Percentiles rank a stretch among this genome's conserved stretches.
Conservation (phyloP, 2,797 vertebrate genomes). For the Tragopan temminckii region DNA sequence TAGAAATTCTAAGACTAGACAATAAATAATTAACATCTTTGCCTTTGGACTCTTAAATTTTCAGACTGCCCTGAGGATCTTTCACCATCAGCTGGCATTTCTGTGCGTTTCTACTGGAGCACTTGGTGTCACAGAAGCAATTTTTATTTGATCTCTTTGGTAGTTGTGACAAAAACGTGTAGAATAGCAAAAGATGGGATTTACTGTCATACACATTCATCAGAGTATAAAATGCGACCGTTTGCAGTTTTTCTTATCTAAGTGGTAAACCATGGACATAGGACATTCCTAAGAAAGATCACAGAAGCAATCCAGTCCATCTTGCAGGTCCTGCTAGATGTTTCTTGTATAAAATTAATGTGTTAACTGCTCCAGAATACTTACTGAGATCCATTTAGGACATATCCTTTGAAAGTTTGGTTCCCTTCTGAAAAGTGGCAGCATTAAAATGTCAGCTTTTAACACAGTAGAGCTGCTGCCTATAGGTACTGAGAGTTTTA, state of each 20-base stretch:
- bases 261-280: background rate
- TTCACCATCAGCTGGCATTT: background rate
- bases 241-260: background rate
- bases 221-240: background rate
- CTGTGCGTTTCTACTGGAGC: background rate
- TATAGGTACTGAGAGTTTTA: background rate
- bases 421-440: background rate
- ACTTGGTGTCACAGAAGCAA: background rate
- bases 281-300: background rate
- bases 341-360: background rate
- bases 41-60: background rate
- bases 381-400: background rate
- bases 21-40: background rate
- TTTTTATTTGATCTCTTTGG: background rate
- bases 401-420: background rate
- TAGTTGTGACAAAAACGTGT: background rate
- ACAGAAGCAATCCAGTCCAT: background rate
- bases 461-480: background rate
- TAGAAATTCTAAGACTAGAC: background rate
- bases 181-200: background rate
- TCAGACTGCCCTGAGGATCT: background rate
- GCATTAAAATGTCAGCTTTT: background rate
- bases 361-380: background rate
- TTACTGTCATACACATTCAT: background rate
- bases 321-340: background rate